Evolutionary conservation across 2,797 vertebrate species (phyloP), one percentile per base, ranked within the genome.

Genomic region (Chrysocyon brachyurus): DNA sequence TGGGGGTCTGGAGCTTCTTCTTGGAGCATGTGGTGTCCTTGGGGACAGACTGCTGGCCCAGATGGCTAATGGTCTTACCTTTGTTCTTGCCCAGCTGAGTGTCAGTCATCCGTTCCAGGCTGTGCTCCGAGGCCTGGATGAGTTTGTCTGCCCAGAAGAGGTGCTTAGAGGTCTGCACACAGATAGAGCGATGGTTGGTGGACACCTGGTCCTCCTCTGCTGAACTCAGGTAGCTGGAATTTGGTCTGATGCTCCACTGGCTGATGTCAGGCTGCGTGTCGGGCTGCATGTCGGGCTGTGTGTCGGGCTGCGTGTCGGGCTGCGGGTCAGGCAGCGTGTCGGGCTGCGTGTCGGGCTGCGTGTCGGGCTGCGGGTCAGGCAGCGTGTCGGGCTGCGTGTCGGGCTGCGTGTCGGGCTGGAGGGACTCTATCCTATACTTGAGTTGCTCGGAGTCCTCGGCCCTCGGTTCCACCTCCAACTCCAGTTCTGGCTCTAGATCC

Each of bases 141-240:
- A 84, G 11, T 90, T 97, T 97, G 90, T 98, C 92, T 3, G 92
- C 81, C 94, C 94, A 95, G 96, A 98, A 98, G 77, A 98, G 97
- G 85, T 98, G 97, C 26, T 86, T 92, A 73, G 97, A 98, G 54
- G 98, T 98, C 94, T 98, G 97, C 52, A 94, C 90, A 0, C 2
- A 11, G 94, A 97, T 72, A 2, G 97, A 97, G 5, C 36, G 82
- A 0, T 22, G 52, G 12, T 15, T 2, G 61, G 3, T 0, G 17
- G 10, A 0, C 9, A 0, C 1, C 1, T 4, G 31, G 1, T 72
- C 68, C 22, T 96, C 64, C 1, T 63, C 90, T 0, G 5, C 0
- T 6, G 31, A 16, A 9, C n/a, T n/a, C 28, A 0, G 6, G 31
- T 12, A 0, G 54, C 17, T 15, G 64, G 33, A 33, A 85, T 12